These are phyloP conservation scores for Platycheirus albimanus DNA, from an alignment of 2,888 invertebrate species.

Conservation along the genomic window DNA sequence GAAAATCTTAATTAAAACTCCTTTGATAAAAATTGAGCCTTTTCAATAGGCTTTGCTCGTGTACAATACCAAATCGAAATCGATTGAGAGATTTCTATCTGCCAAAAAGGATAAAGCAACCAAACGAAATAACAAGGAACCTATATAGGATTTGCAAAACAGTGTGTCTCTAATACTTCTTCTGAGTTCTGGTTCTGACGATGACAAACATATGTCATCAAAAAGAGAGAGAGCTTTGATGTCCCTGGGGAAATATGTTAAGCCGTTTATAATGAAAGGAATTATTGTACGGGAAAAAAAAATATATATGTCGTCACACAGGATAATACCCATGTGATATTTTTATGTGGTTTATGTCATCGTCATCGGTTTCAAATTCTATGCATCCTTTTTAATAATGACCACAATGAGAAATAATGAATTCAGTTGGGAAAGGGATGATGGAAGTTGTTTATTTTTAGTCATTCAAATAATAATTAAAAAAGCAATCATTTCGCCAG, in stretches of 20 bases:
- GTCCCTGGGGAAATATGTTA: conserved; percentile 82
- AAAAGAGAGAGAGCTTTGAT: conserved; percentile 80
- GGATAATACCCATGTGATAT: conserved; percentile 42
- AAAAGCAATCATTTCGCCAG: conserved; percentile 38
- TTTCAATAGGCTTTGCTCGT: conserved; percentile 25
- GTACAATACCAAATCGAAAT: conserved; percentile 47
- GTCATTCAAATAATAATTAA: conserved; percentile 34
- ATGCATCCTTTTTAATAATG: conserved; percentile 43
- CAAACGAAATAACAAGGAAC: conserved; percentile 24
- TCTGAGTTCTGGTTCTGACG: conserved; percentile 36
- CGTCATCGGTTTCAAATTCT: conserved; percentile 54
- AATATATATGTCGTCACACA: conserved; percentile 1
- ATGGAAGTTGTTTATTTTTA: conserved; percentile 5
- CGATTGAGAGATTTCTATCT: conserved; percentile 70
- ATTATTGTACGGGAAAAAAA: conserved; percentile 43
- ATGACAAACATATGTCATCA: conserved; percentile 75
- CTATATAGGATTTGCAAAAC: conserved; percentile 56
- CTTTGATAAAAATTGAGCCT: conserved; percentile 12
- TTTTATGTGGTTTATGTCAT: conserved; percentile 46
- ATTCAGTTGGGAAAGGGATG: conserved; percentile 1
- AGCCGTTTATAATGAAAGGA: conserved; percentile 82
- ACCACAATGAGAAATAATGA: conserved; percentile 28
- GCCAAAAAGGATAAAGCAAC: conserved; percentile 52
- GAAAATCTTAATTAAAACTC: conserved; percentile 64
- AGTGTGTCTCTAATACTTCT: background rate